Evolutionary conservation across 2,113 vertebrate species (phyloP), one percentile per base, ranked within the genome.

Genomic region (Macquaria australasica): DNA sequence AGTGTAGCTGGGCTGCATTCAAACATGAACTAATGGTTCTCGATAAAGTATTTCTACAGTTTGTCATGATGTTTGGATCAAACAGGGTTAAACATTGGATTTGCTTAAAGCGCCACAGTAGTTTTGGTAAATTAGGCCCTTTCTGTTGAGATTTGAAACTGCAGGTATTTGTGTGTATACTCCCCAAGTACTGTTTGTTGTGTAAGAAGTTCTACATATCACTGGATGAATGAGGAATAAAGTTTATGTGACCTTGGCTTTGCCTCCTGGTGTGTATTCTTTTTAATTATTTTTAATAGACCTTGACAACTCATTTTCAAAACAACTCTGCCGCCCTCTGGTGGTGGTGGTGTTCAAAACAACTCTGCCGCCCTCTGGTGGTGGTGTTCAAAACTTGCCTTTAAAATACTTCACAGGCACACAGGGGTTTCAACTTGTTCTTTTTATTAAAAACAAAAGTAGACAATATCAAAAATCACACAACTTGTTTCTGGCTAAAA

Each of bases 161-260:
- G 79, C 77, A 89, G 83, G 77, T 83, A 77, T 74, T 71, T 1
- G 77, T 76, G 84, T 91, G 84, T 84, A 21, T 68, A 50, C 70
- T 77, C 58, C 70, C 75, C 2, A 68, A 75, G 37, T 85, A 70
- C 66, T 86, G 81, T 88, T 90, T 94, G 90, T 93, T 84, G 89
- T 95, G 92, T 83, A 73, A 70, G 15, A 89, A 72, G 72, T 79
- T 89, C 74, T 79, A 85, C 76, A 75, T 87, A 89, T 87, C 73
- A 87, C 77, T 76, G 91, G 81, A 91, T 88, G 87, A 90, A 92
- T 92, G 87, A 89, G 79, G 55, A 93, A 93, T 94, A 95, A 95
- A 95, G 84, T 86, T 73, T 55, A 23, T 72, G 55, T 81, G 82
- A 91, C 82, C 62, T 71, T 53, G 5, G 2, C 10, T 60, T 48